phyloP scores from a whole-genome alignment of 2,113 vertebrate species.

The Noctilio leporinus region DNA sequence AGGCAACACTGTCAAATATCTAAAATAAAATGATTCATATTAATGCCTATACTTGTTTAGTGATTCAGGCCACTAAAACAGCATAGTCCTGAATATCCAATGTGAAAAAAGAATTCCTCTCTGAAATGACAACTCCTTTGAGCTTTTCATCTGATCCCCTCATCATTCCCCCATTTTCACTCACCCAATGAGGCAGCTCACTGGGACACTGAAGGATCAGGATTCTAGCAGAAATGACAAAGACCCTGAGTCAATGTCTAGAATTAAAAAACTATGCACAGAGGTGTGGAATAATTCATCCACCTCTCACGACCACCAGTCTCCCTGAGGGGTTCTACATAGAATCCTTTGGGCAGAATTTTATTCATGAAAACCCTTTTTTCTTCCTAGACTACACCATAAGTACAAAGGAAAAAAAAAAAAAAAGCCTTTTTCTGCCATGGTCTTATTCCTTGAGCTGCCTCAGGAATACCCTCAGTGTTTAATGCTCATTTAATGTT shows the following conservation, averaged over 20 bases:
- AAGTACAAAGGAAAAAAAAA: neutral
- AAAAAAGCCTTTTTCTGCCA: neutral
- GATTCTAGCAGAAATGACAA: neutral
- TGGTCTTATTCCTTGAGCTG: neutral
- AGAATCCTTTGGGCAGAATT: neutral
- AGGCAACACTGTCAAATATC: constrained; percentile 20
- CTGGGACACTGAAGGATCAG: neutral
- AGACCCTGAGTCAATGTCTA: neutral
- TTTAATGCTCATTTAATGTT: too few relatives aligned
- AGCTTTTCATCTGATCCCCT: constrained; percentile 5
- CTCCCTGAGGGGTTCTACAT: neutral
- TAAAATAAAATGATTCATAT: constrained; percentile 46
- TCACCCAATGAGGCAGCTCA: neutral
- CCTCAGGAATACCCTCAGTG: neutral
- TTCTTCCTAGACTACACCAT: neutral
- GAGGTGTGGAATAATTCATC: neutral
- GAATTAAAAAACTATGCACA: neutral
- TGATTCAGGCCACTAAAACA: constrained; percentile 39
- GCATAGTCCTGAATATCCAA: constrained; percentile 12
- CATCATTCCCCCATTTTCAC: neutral
- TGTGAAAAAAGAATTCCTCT: constrained; percentile 38
- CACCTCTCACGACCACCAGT: neutral
- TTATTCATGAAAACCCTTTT: neutral
- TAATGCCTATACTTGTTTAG: constrained; percentile 33
- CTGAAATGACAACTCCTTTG: constrained; percentile 37